Percentiles rank a stretch among this genome's conserved stretches.
phyloP scores from a whole-genome alignment of 2,797 vertebrate species.

The Falco novaeseelandiae region DNA sequence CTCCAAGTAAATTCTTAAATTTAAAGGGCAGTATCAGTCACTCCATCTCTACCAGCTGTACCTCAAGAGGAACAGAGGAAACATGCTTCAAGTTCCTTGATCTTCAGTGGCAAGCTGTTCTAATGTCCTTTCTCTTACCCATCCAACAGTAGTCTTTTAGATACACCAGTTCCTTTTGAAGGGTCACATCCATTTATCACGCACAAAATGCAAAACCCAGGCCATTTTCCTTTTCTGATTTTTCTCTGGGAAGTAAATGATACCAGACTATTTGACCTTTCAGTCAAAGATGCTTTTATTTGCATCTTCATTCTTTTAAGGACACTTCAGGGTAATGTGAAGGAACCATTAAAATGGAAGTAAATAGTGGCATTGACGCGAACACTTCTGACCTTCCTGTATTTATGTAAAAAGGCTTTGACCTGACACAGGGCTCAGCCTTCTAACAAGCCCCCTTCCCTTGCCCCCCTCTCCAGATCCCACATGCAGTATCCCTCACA shows the following conservation, averaged over 20 bases:
- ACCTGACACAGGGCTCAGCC: background rate
- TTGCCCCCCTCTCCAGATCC: background rate
- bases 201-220: background rate
- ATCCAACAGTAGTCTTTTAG: background rate
- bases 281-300: background rate
- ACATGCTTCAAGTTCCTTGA: background rate
- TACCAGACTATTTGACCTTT: background rate
- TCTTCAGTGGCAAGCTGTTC: background rate
- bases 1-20: background rate
- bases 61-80: background rate
- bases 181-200: background rate
- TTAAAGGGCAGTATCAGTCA: background rate
- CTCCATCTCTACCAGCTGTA: background rate
- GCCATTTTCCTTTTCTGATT: background rate
- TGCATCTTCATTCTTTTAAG: background rate
- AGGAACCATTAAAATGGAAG: background rate
- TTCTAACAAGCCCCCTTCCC: background rate
- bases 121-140: background rate
- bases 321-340: background rate
- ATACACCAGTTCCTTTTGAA: background rate
- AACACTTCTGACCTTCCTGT: background rate
- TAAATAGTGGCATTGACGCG: background rate
- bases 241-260: background rate
- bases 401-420: background rate
- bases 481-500: background rate